phyloP scores from a whole-genome alignment of 2,888 invertebrate genomes.

The Pemphredon lugubris region DNA sequence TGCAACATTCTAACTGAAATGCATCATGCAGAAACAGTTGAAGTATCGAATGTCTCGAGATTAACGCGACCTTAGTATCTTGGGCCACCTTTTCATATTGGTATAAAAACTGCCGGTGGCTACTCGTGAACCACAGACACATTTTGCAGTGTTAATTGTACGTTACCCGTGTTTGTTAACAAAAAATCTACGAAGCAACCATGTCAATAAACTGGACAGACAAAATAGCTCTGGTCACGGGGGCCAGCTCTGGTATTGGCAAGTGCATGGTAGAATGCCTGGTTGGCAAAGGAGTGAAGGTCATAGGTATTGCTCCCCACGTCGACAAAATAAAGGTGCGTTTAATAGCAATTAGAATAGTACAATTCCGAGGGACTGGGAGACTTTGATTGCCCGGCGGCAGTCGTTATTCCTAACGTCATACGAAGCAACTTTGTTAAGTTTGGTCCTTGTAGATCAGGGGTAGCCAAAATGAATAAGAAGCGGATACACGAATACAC shows the following conservation, averaged over 20 bases:
- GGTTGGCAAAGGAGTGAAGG: slow-evolving; percentile 80
- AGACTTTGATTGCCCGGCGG: too few relatives aligned
- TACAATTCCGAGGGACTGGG: too few relatives aligned
- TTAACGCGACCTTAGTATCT: slow-evolving; percentile 56
- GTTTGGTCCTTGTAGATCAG: too few relatives aligned
- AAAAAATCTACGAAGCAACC: too few relatives aligned
- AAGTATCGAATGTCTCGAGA: slow-evolving; percentile 39
- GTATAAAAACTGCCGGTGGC: slow-evolving; percentile 49
- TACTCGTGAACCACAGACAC: slow-evolving; percentile 33
- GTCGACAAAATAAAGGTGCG: slow-evolving; percentile 75
- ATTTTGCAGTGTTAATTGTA: slow-evolving; percentile 9
- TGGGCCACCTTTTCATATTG: slow-evolving; percentile 45
- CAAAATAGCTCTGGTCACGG: slow-evolving; percentile 82
- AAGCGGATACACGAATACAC: too few relatives aligned
- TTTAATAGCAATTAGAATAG: too few relatives aligned
- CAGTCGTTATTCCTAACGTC: too few relatives aligned
- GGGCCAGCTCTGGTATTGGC: slow-evolving; percentile 81
- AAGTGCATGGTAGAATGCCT: slow-evolving; percentile 77
- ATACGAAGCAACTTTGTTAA: too few relatives aligned
- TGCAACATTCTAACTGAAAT: slow-evolving; percentile 16
- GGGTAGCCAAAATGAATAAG: too few relatives aligned
- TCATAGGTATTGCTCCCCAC: slow-evolving; percentile 79
- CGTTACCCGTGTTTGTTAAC: not conserved
- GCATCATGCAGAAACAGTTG: slow-evolving; percentile 18
- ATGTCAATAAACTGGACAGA: slow-evolving; percentile 70